Base-by-base conservation (phyloP, 2,888 invertebrate species). In the Caenorhabditis angaria region DNA sequence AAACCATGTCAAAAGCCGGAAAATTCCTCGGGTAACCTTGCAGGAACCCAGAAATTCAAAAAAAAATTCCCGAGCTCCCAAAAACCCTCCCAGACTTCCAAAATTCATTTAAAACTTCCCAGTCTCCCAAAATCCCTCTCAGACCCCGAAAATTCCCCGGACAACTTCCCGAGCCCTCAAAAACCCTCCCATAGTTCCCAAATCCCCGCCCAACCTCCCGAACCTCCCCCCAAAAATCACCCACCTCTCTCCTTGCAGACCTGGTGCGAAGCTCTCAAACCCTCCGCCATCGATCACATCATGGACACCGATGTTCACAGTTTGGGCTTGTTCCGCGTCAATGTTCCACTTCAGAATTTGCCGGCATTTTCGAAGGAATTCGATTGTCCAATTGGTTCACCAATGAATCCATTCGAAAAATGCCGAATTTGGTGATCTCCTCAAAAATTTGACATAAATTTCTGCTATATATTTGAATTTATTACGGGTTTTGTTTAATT, bases 351-450 rank as follows among this genome's bases (percentile, higher is more conserved):
- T 24, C 72, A 73, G 24, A 73, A 73, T 32, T 54, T 41, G 47
- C 83, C 82, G n/a, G 83, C 82, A 6, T 87, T 87, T 63, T 80
- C 87, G 6, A 82, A 83, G 55, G 83, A 84, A 24, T 87, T 87
- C 66, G 80, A 82, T 28, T 87, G 87, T 70, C 85, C 84, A 5
- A 76, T 81, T 41, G 87, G 86, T 18, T 71, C 81, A 0, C 78
- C 78, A 18, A 88, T 88, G 82, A 88, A 87, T 76, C 87, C 87
- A n/a, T 81, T 76, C 28, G 82, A 85, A 61, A 85, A 84, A 71
- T 85, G 85, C 51, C 71, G 82, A 5, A 79, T 85, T 12, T 85
- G 85, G 85, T 85, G 65, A 76, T 10, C 41, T 12, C 12, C 32
- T 12, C 32, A 12, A 32, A 8, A 8, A 32, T 32, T 32, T 32